A percentile compares a stretch with the other conserved stretches of the same genome.
These are phyloP conservation scores for Stenotaenia linearis DNA, from an alignment of 2,888 invertebrate genomes.

Conservation along the genomic window DNA sequence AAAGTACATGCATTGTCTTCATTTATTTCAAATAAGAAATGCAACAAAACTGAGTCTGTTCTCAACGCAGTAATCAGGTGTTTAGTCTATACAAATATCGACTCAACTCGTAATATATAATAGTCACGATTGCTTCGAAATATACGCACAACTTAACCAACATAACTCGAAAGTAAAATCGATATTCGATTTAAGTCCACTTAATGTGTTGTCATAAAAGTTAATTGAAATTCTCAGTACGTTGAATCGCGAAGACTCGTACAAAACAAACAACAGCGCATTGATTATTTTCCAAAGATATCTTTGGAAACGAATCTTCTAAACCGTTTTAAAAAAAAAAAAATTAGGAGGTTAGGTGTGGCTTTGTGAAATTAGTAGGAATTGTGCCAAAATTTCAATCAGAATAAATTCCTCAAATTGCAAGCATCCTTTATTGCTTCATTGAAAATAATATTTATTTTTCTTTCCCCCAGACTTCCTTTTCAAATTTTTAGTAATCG, in stretches of 20 bases:
- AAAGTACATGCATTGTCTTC: background rate
- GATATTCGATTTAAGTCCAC: background rate
- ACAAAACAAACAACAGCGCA: background rate
- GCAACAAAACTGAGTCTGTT: background rate
- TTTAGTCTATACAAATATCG: background rate
- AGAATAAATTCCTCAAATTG: background rate
- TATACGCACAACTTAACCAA: background rate
- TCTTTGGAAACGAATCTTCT: too few relatives aligned
- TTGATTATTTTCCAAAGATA: background rate
- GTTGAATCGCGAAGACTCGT: too few relatives aligned
- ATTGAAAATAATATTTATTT: background rate
- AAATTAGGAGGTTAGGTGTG: too few relatives aligned
- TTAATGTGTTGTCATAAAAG: background rate
- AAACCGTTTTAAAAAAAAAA: too few relatives aligned
- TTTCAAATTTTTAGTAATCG: slow-evolving; percentile 78
- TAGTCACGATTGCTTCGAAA: background rate
- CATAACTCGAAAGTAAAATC: background rate
- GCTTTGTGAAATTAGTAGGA: background rate
- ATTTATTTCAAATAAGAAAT: background rate
- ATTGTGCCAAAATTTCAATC: background rate
- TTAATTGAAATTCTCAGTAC: background rate
- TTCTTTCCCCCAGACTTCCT: slow-evolving; percentile 60
- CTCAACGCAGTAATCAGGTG: background rate
- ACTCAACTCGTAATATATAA: background rate
- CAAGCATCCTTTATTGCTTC: too few relatives aligned